Base-by-base conservation (phyloP, 2,888 invertebrate species). In the Omphaloscelis lunosa region DNA sequence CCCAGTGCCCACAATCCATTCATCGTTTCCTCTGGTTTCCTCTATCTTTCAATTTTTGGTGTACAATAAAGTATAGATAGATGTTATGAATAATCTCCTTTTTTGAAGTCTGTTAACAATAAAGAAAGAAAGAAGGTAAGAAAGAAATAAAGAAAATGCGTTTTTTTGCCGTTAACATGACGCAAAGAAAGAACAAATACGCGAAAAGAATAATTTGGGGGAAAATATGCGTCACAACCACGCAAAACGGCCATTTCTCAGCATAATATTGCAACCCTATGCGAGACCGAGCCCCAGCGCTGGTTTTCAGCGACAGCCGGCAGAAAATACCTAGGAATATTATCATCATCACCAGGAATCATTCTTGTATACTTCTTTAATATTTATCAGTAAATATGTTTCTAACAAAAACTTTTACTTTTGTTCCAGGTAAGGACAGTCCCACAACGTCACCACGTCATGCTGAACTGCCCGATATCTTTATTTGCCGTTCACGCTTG, bases 401-500 rank as follows among this genome's bases (percentile, higher is more conserved):
- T 75, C 72, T 75, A 76, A 79, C 11, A 74, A 74, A 0, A 29
- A 15, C 20, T 0, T 59, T 80, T 41, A 79, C 51, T 78, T 75
- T 89, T 89, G 89, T 93, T 92, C 1, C 92, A 93, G 92, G 92
- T 93, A 92, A 87, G 73, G 72, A 87, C 78, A 75, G 67, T 82
- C 80, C 15, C 71, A 62, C 1, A 69, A 58, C 6, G 9, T 7
- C 29, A 56, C 0, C 7, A 7, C 8, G 58, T 80, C 76, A 72
- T 90, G 89, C 92, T 82, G 90, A 91, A 89, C 88, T 0, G 56
- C 81, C 87, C 82, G 72, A 86, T 83, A 84, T 86, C 88, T 88
- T 89, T 91, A 93, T 93, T 94, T 93, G 91, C 91, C 85, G 90
- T 91, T 90, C 91, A 92, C 92, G 93, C 90, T 91, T 85, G 82